phyloP scores from a whole-genome alignment of 2,113 vertebrate genomes.

The Vireo altiloquus region DNA sequence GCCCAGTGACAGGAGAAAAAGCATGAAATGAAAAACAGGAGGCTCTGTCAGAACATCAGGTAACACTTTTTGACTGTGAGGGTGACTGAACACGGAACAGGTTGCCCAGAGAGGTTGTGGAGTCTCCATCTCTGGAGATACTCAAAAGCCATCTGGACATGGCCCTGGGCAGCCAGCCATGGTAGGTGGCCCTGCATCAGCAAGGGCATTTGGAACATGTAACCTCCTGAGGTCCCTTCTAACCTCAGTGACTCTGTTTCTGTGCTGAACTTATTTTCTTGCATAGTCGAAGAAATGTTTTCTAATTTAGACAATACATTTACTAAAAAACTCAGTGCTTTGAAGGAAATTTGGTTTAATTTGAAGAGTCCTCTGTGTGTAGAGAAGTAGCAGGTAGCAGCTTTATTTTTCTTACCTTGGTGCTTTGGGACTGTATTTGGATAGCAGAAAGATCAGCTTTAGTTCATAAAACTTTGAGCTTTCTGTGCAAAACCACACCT shows the following conservation, averaged over 20 bases:
- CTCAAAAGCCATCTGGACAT: background rate
- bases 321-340: background rate
- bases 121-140: background rate
- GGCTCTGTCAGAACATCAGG: background rate
- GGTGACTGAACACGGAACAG: background rate
- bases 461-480: background rate
- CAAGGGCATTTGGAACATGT: background rate
- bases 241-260: background rate
- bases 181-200: background rate
- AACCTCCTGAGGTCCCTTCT: background rate
- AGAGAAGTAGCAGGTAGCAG: background rate
- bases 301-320: background rate
- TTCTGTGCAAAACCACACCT: background rate
- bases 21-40: background rate
- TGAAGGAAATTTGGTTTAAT: background rate
- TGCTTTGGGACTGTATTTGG: background rate
- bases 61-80: background rate
- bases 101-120: background rate
- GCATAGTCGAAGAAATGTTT: background rate
- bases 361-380: background rate
- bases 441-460: background rate
- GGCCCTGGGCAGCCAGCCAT: background rate
- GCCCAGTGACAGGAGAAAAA: background rate
- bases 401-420: background rate
- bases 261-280: background rate